Percentiles rank a stretch among this genome's conserved stretches.
Conservation (phyloP, 2,113 vertebrate species). For the Ia io region DNA sequence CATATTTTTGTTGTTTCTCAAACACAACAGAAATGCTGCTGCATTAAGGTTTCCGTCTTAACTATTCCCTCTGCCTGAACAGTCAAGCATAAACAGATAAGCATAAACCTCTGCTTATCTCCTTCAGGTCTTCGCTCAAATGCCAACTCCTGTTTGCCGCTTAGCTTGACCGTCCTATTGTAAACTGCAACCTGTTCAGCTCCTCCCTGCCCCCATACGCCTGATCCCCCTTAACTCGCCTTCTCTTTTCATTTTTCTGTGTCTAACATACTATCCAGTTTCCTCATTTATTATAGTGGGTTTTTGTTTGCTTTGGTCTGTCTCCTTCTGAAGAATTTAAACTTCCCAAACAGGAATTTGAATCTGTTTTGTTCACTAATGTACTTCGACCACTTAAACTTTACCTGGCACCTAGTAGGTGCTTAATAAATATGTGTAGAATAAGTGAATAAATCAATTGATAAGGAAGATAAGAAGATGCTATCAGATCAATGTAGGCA, state of each 20-base stretch:
- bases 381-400: background rate
- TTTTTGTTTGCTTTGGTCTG: background rate
- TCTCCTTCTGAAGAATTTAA: background rate
- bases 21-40: background rate
- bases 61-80: background rate
- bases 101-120: background rate
- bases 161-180: background rate
- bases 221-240: background rate
- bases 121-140: background rate
- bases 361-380: background rate
- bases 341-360: background rate
- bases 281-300: background rate
- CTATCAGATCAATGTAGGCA: background rate
- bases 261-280: background rate
- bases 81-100: background rate
- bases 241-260: background rate
- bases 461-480: background rate
- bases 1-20: background rate
- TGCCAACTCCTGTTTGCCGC: background rate
- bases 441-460: background rate
- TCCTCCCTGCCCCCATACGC: too few species aligned
- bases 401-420: background rate
- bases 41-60: background rate
- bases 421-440: background rate
- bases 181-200: background rate